These are phyloP conservation scores for Xenopus laevis DNA, from an alignment of 2,113 vertebrate species.

Conservation along the genomic window DNA sequence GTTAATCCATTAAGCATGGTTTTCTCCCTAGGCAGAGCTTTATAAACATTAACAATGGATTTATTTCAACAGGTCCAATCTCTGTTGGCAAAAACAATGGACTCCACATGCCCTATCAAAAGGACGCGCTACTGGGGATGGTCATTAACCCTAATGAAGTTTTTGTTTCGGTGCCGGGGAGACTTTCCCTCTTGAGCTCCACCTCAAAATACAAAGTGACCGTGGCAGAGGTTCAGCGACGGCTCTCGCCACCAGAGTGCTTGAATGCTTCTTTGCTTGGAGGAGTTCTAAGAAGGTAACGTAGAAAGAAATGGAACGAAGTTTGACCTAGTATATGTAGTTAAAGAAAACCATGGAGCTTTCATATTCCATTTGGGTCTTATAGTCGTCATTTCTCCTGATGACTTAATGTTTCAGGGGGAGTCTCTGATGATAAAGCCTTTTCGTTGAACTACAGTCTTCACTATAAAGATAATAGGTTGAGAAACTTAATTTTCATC, in stretches of 20 bases:
- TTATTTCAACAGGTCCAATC: conserved; percentile 71
- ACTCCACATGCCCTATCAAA: conserved; percentile 86
- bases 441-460: too few relatives aligned
- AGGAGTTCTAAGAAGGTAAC: conserved; percentile 88
- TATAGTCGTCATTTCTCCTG: too few relatives aligned
- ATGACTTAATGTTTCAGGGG: too few relatives aligned
- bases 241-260: conserved; percentile 91
- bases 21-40: too few relatives aligned
- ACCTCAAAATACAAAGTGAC: conserved; percentile 98
- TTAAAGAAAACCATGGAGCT: too few relatives aligned
- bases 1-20: too few relatives aligned
- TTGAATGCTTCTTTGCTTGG: conserved; percentile 93
- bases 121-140: conserved; percentile 88
- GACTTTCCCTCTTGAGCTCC: conserved; percentile 92
- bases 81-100: conserved; percentile 83
- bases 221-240: conserved; percentile 91
- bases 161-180: conserved; percentile 92
- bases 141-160: conserved; percentile 95
- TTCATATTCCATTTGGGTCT: too few relatives aligned
- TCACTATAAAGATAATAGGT: too few relatives aligned
- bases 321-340: too few relatives aligned
- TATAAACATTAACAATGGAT: background rate
- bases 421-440: too few relatives aligned
- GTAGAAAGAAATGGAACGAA: too few relatives aligned
- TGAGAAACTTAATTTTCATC: too few relatives aligned